These are phyloP conservation scores for Synergus umbraculus DNA, from an alignment of 2,888 invertebrate species.

Conservation along the genomic window DNA sequence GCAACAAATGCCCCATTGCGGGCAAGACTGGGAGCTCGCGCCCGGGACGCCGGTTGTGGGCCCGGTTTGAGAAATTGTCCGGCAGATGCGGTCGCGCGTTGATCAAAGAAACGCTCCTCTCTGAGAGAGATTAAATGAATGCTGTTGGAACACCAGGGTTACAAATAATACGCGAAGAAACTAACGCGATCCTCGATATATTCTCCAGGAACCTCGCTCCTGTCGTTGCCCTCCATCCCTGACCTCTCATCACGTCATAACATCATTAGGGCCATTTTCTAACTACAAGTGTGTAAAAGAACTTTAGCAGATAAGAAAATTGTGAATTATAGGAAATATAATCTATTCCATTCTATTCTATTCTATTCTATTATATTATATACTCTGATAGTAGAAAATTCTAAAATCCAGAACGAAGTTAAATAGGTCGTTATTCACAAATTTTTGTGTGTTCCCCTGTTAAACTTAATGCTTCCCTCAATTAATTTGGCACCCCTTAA, in stretches of 20 bases:
- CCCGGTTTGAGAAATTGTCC: slow-evolving; percentile 74
- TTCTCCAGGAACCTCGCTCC: slow-evolving; percentile 48
- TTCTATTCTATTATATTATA: too few relatives aligned
- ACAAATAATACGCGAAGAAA: slow-evolving; percentile 72
- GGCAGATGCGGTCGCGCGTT: slow-evolving; percentile 76
- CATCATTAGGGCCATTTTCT: slow-evolving; percentile 44
- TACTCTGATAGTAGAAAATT: background rate
- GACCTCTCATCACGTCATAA: slow-evolving; percentile 52
- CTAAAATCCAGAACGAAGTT: background rate
- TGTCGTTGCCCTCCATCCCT: slow-evolving; percentile 46
- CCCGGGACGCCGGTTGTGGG: slow-evolving; percentile 73
- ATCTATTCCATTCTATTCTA: too few relatives aligned
- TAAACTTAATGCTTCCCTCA: slow-evolving; percentile 10
- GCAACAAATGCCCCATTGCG: slow-evolving; percentile 74
- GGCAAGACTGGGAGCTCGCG: slow-evolving; percentile 75
- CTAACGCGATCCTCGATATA: slow-evolving; percentile 47
- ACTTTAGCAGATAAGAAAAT: background rate
- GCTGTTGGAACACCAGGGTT: slow-evolving; percentile 73
- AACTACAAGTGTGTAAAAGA: background rate
- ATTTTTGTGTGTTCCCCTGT: background rate
- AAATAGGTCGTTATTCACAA: background rate
- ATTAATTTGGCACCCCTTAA: slow-evolving; percentile 31
- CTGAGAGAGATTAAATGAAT: slow-evolving; percentile 76
- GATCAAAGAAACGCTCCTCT: slow-evolving; percentile 76
- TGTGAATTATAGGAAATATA: background rate